These are phyloP conservation scores for Drosophila subquinaria DNA, from an alignment of 2,888 invertebrate species.

Conservation along the genomic window DNA sequence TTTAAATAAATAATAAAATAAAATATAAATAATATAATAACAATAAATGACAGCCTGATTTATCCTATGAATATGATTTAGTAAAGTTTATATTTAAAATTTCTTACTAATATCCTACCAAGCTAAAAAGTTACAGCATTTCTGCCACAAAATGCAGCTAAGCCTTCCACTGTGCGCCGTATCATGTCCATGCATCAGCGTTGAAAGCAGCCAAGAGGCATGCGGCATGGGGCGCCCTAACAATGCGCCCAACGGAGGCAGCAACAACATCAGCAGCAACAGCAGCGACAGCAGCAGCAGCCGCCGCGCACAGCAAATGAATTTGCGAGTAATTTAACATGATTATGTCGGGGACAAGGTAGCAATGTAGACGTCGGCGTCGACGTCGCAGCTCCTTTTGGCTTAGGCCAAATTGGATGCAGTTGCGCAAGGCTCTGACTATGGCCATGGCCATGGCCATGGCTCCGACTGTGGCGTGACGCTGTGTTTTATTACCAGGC, in stretches of 20 bases:
- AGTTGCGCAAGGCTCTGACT: conserved; percentile 65
- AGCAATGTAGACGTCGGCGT: conserved; percentile 76
- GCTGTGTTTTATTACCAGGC: conserved; percentile 78
- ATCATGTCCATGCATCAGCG: conserved; percentile 70
- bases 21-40: no score
- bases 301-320: conserved; percentile 81
- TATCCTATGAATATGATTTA: background rate
- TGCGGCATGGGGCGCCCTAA: conserved; percentile 63
- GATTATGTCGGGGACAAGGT: conserved; percentile 82
- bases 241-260: conserved; percentile 66
- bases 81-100: background rate
- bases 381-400: conserved; percentile 54
- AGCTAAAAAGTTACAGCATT: background rate
- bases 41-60: no score
- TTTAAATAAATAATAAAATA: no score
- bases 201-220: conserved; percentile 60
- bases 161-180: conserved; percentile 22
- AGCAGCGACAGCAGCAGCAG: conserved; percentile 22
- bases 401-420: conserved; percentile 69
- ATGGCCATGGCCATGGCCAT: conserved; percentile 33
- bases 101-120: background rate
- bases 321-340: conserved; percentile 84
- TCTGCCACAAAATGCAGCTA: background rate
- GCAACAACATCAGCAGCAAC: conserved; percentile 29
- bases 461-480: conserved; percentile 65